Conservation (phyloP, 2,888 invertebrate genomes). For the Drosophila antonietae region DNA sequence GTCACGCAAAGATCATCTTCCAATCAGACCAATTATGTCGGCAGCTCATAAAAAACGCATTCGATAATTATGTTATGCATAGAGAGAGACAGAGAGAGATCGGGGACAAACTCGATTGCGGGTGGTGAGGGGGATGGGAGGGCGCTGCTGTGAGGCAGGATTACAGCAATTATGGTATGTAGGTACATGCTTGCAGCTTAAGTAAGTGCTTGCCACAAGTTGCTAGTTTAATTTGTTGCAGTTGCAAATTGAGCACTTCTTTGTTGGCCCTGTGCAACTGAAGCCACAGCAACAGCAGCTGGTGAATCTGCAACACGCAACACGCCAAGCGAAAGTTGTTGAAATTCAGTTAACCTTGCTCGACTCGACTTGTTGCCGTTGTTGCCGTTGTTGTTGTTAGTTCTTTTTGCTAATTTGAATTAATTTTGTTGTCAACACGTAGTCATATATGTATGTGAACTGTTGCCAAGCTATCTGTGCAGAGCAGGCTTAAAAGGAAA, state of each 20-base stretch:
- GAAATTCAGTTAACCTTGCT: constrained; percentile 65
- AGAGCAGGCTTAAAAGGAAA: constrained; percentile 9
- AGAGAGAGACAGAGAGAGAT: constrained; percentile 12
- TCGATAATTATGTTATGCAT: constrained; percentile 65
- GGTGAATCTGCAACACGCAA: constrained; percentile 66
- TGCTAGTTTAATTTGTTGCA: constrained; percentile 52
- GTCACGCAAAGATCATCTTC: constrained; percentile 64
- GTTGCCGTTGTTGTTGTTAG: constrained; percentile 12
- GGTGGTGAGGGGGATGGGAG: neutral
- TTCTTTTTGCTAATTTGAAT: constrained; percentile 67
- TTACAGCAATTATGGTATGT: constrained; percentile 21
- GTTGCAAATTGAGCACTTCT: constrained; percentile 48
- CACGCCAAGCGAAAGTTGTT: constrained; percentile 70
- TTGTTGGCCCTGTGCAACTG: constrained; percentile 37
- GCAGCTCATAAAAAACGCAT: constrained; percentile 69
- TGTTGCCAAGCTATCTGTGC: constrained; percentile 48
- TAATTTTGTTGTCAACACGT: constrained; percentile 78
- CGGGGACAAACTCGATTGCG: constrained; percentile 2
- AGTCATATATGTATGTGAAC: constrained; percentile 70
- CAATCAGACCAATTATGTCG: constrained; percentile 71
- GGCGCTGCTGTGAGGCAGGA: constrained; percentile 12
- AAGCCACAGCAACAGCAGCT: constrained; percentile 27
- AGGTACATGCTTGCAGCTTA: constrained; percentile 28
- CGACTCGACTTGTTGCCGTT: constrained; percentile 32
- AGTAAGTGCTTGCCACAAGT: constrained; percentile 56